phyloP scores from a whole-genome alignment of 2,888 invertebrate genomes.

The Lasioglossum leucozonium region DNA sequence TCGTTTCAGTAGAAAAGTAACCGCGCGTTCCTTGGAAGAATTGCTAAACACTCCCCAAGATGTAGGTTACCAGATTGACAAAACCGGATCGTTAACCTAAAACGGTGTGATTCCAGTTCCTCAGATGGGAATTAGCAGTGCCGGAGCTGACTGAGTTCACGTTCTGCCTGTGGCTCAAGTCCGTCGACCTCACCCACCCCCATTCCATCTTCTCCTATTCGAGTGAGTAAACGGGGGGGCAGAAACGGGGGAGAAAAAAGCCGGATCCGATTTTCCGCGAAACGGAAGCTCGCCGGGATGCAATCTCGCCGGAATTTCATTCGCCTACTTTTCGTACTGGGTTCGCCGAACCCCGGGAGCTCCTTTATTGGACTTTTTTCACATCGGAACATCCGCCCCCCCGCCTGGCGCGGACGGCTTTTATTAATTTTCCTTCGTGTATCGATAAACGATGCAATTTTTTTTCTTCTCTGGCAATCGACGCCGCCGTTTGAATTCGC shows the following conservation, averaged over 20 bases:
- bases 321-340: neutral
- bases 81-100: neutral
- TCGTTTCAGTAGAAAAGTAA: neutral
- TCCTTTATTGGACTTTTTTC: constrained; percentile 5
- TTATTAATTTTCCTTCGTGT: neutral
- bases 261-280: constrained; percentile 12
- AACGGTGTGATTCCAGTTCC: constrained; percentile 83
- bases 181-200: constrained; percentile 85
- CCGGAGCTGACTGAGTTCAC: constrained; percentile 86
- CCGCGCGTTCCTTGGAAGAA: neutral
- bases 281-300: constrained; percentile 5
- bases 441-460: neutral
- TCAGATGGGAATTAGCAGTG: constrained; percentile 85
- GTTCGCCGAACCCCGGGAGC: neutral
- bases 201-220: constrained; percentile 87
- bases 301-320: constrained; percentile 23
- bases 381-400: neutral
- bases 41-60: neutral
- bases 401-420: neutral
- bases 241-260: neutral
- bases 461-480: neutral
- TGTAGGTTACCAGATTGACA: neutral
- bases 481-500: neutral
- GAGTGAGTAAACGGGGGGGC: constrained; percentile 82
- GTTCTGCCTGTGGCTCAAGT: constrained; percentile 86